Base-by-base conservation (phyloP, 2,797 vertebrate genomes). In the Danio choprae region DNA sequence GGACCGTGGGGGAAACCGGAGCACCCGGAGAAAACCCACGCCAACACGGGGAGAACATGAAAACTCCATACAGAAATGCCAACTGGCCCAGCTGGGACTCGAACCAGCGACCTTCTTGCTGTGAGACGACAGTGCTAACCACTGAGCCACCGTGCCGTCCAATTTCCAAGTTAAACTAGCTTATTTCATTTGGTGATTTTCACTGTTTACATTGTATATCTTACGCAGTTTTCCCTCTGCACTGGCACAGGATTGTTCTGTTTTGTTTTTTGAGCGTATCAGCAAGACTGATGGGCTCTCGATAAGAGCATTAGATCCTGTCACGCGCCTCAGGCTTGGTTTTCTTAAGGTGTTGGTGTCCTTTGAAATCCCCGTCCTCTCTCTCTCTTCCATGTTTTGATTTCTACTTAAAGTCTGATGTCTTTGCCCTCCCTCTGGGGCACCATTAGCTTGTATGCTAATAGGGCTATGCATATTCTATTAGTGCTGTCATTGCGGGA, bases 331-430 rank as follows among this genome's bases (percentile, higher is more conserved):
- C 87, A 0, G 95, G 94, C 92, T 87, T 9, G 90, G 90, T 92
- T 94, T 93, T 91, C 92, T 92, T 90, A 88, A 90, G 89, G 93
- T 95, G 95, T 97, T 95, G 95, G 95, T 94, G 94, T 94, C 94
- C 94, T 90, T 94, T 96, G 95, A 82, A 91, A 93, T 91, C 92
- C 88, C 92, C 93, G 73, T 87, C 90, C 90, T 91, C 90, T 91
- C 90, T 29, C 29, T 89, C 91, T 94, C 93, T 93, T 91, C 79
- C 86, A 92, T 95, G 95, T 96, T 96, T 96, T 95, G 95, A 97
- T 97, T 96, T 97, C 96, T 97, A 96, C 94, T 98, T 97, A 96
- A 96, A 95, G 96, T 95, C 96, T 97, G 94, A 94, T 93, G 94
- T 94, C 91, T 93, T 87, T 92, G 92, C 95, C 94, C 94, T 94